A percentile compares a stretch with the other conserved stretches of the same genome.
These are phyloP conservation scores for Silurus lanzhouensis DNA, from an alignment of 2,797 vertebrate genomes.

Conservation along the genomic window DNA sequence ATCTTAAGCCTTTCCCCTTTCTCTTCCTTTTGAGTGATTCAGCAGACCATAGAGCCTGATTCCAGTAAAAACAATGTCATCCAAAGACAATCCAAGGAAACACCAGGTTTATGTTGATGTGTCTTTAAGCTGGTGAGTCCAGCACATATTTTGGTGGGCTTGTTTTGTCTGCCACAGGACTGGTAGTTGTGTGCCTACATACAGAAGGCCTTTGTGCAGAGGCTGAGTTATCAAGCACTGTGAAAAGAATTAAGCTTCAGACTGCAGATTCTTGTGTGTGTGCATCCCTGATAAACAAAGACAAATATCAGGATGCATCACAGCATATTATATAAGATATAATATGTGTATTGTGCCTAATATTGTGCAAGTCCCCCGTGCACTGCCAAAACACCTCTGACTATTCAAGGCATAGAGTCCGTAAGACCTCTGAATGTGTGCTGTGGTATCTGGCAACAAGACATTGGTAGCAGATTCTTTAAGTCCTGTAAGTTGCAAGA, in stretches of 20 bases:
- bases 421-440: no score
- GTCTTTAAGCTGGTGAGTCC: slow-evolving; percentile 7
- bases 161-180: slow-evolving; percentile 16
- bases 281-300: background rate
- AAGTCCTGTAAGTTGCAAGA: no score
- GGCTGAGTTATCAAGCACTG: slow-evolving; percentile 9
- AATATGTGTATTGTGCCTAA: background rate
- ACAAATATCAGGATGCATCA: background rate
- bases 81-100: slow-evolving; percentile 18
- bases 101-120: background rate
- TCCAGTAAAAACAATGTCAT: slow-evolving; percentile 5
- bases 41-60: background rate
- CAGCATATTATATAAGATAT: background rate
- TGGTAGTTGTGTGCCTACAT: slow-evolving; percentile 1
- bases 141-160: background rate
- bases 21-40: background rate
- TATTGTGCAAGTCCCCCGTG: no score
- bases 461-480: no score
- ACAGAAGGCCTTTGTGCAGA: slow-evolving; percentile 24
- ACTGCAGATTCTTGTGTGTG: slow-evolving; percentile 17
- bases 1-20: background rate
- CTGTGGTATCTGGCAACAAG: no score
- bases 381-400: no score
- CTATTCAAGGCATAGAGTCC: no score
- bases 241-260: slow-evolving; percentile 3